Evolutionary conservation across 92 coral and sea anemone genomes (phyloP), one percentile per base, ranked within the genome.

Genomic region (Phymanthus crucifer): DNA sequence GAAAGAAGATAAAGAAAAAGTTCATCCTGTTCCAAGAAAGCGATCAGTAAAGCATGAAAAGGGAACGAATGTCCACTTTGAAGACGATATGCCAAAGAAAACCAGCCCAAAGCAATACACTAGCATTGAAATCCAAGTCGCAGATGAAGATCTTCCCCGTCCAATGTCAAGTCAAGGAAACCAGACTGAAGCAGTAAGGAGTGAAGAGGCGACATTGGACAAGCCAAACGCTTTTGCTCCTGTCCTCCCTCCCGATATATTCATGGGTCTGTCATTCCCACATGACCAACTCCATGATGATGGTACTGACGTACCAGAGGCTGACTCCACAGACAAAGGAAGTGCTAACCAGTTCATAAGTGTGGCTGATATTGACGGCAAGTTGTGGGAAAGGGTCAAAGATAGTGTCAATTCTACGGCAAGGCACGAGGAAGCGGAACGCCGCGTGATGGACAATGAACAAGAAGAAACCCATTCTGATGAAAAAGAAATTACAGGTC

Each of bases 331-430:
- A 14, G 81, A 33, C 68, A 65, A 61, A 23, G 81, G 26, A 64
- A 52, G 81, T 57, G 70, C 70, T 50, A 89, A 97, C 83, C 96
- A 82, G 84, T 95, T 95, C 72, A 79, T 95, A 6, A 95, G 98
- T 83, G 98, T 95, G 40, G 97, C 94, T 40, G 98, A 95, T 80
- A 92, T 95, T 27, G 90, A 89, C 35, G 80, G 81, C 46, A 89
- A 92, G 3, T 84, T 89, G 78, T 92, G 97, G 97, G 76, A 80
- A 16, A 80, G 84, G 40, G 83, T 91, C 17, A 71, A 83, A 67
- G 57, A 64, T 11, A 58, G 88, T 26, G 87, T 89, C 8, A 27
- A 19, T 70, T 50, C 77, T 8, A 29, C 77, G 14, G 23, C 73
- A 37, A 83, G 78, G 14, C 35, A 32, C 33, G 66, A 38, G 6